Evolutionary conservation across 2,888 invertebrate species (phyloP).

Genomic region (Leptarthrus brevirostris): DNA sequence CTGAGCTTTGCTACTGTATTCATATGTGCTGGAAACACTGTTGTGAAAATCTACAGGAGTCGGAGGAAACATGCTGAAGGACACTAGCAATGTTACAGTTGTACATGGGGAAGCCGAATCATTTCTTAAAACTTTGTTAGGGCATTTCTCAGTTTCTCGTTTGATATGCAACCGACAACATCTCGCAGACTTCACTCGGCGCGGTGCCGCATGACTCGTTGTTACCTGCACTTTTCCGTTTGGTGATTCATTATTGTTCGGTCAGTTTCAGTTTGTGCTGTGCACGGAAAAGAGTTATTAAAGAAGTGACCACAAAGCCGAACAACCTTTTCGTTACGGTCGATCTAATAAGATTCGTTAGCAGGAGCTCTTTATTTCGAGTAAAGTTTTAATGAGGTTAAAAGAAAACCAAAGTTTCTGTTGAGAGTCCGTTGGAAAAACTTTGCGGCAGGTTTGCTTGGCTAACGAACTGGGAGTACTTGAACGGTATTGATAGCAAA

Average conservation of each 20-base stretch:
- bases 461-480: constrained; percentile 3
- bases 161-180: constrained; percentile 50
- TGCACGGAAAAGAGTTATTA: constrained; percentile 6
- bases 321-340: background rate
- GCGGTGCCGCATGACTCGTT: constrained; percentile 5
- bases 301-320: background rate
- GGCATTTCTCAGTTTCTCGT: constrained; percentile 52
- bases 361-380: constrained; percentile 22
- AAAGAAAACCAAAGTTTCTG: constrained; percentile 13
- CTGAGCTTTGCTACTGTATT: background rate
- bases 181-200: background rate
- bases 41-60: constrained; percentile 1
- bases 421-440: background rate
- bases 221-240: constrained; percentile 2
- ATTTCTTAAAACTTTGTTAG: constrained; percentile 20
- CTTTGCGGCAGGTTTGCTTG: background rate
- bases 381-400: constrained; percentile 40
- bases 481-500: background rate
- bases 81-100: constrained; percentile 19
- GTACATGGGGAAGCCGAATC: constrained; percentile 24
- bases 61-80: constrained; percentile 10
- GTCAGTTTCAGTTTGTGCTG: too few relatives aligned
- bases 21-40: background rate
- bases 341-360: background rate
- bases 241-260: background rate